Conservation (phyloP, 1,140 invertebrate genomes). For the Drosophila santomea region DNA sequence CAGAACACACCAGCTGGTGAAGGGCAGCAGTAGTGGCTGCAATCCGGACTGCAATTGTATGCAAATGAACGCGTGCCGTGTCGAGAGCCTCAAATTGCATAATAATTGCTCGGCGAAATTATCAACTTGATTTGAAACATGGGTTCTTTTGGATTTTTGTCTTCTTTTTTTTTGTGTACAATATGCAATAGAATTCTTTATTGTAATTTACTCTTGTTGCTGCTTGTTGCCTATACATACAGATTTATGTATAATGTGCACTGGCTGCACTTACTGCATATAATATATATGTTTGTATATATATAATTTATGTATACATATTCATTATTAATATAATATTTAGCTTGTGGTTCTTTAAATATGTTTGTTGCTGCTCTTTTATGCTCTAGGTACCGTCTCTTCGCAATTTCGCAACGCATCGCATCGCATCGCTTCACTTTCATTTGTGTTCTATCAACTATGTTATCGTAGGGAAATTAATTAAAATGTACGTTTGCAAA, state of each 20-base stretch:
- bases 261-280: slow-evolving; percentile 55
- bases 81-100: slow-evolving; percentile 61
- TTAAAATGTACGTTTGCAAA: slow-evolving; percentile 73
- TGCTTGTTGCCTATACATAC: slow-evolving; percentile 49
- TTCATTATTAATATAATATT: slow-evolving; percentile 68
- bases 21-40: slow-evolving; percentile 22
- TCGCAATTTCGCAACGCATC: slow-evolving; percentile 7
- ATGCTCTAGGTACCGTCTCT: slow-evolving; percentile 69
- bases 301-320: slow-evolving; percentile 40
- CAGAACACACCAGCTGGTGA: slow-evolving; percentile 29
- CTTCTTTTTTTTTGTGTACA: slow-evolving; percentile 40
- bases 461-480: slow-evolving; percentile 54
- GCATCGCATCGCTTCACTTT: slow-evolving; percentile 8
- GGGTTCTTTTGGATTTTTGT: slow-evolving; percentile 18
- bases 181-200: slow-evolving; percentile 82
- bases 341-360: slow-evolving; percentile 75
- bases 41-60: slow-evolving; percentile 59
- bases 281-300: slow-evolving; percentile 62
- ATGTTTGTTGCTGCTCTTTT: slow-evolving; percentile 77
- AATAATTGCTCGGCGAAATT: slow-evolving; percentile 50
- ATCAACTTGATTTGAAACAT: slow-evolving; percentile 19
- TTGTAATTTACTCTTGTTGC: slow-evolving; percentile 72
- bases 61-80: slow-evolving; percentile 75
- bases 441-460: slow-evolving; percentile 52
- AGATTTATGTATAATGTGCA: slow-evolving; percentile 51